phyloP scores from a whole-genome alignment of 92 coral and sea anemone genomes.

The Parazoanthus swiftii region DNA sequence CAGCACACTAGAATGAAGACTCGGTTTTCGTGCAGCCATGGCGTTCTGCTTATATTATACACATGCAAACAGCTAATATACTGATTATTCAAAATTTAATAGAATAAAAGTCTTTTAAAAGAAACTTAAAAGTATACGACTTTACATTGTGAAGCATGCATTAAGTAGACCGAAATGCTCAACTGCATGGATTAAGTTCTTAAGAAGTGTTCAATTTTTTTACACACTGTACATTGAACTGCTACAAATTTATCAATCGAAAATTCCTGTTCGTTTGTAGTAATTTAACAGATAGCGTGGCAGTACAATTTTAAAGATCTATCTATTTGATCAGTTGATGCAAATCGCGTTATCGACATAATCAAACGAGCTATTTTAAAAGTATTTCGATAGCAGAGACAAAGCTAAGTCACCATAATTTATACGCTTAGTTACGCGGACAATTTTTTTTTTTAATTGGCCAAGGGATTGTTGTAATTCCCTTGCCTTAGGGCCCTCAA shows the following conservation, averaged over 20 bases:
- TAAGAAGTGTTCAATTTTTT: neutral
- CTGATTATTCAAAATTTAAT: too few species aligned
- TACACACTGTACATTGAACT: too few species aligned
- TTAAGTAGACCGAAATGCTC: too few species aligned
- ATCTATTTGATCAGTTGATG: neutral
- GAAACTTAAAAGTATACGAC: neutral
- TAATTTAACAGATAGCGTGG: neutral
- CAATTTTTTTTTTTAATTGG: neutral
- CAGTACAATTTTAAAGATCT: neutral
- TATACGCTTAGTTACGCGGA: neutral
- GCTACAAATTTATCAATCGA: neutral
- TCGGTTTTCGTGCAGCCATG: neutral
- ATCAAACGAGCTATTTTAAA: slow-evolving; percentile 3
- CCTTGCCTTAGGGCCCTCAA: neutral
- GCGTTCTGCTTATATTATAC: neutral
- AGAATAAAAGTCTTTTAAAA: neutral
- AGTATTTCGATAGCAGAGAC: neutral
- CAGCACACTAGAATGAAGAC: neutral
- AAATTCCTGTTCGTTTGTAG: neutral
- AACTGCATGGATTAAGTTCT: neutral
- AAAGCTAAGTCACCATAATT: neutral
- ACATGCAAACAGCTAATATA: neutral
- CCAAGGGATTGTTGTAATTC: neutral
- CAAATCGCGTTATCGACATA: neutral
- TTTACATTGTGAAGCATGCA: too few species aligned